Percentiles rank a stretch among this genome's conserved stretches.
phyloP scores from a whole-genome alignment of 2,888 invertebrate species.

The Trichacis sp. region DNA sequence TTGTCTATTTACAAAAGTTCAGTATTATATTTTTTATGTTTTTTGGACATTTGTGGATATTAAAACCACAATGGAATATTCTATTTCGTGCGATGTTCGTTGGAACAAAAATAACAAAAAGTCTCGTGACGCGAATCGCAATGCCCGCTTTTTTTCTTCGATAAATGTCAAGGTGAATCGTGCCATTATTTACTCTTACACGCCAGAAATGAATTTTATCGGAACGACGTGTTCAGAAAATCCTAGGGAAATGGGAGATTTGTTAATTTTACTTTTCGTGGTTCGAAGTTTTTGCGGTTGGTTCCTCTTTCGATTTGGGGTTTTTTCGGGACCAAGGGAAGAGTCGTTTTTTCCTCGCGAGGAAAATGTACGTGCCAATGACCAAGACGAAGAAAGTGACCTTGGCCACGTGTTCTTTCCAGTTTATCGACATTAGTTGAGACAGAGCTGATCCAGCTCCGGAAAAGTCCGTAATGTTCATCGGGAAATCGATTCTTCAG shows the following conservation, averaged over 20 bases:
- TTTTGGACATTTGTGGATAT: no score
- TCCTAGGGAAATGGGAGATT: no score
- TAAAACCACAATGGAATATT: no score
- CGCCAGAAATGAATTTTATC: neutral
- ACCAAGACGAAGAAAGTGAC: constrained; percentile 30
- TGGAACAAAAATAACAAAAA: neutral
- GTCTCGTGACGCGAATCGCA: constrained; percentile 1
- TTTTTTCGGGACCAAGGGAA: neutral
- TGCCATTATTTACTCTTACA: neutral
- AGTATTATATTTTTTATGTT: no score
- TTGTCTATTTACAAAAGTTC: no score
- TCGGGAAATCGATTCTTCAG: neutral
- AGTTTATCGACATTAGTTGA: constrained; percentile 12
- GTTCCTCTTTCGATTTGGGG: neutral
- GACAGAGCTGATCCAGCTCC: neutral
- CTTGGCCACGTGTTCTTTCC: constrained; percentile 34
- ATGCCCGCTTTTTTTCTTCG: constrained; percentile 21
- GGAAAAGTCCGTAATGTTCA: neutral
- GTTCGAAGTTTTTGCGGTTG: neutral
- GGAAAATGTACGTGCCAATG: constrained; percentile 28
- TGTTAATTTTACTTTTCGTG: neutral
- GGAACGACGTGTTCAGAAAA: no score
- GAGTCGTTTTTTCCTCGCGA: constrained; percentile 15
- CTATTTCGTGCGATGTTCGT: no score
- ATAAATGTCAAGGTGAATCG: constrained; percentile 24